phyloP scores from a whole-genome alignment of 35 echinoderm and acorn worm genomes.

The Amphiura filiformis region DNA sequence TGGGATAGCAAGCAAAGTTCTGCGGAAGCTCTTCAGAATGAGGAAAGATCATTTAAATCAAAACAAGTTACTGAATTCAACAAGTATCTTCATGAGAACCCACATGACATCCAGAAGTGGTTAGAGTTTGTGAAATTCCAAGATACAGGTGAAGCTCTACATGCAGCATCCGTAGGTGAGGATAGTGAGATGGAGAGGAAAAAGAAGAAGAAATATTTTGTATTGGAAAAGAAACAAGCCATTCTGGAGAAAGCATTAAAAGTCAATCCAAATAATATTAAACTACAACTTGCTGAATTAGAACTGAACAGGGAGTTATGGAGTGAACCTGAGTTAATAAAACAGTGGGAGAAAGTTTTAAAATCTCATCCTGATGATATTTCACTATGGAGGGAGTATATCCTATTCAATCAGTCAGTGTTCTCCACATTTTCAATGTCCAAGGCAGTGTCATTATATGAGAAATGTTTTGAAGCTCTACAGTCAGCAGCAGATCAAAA shows the following conservation, averaged over 20 bases:
- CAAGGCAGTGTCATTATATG: constrained; percentile 58
- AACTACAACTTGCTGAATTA: constrained; percentile 73
- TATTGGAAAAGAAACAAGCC: constrained; percentile 75
- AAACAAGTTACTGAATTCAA: constrained; percentile 53
- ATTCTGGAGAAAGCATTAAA: constrained; percentile 86
- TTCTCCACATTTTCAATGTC: constrained; percentile 76
- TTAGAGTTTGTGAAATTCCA: constrained; percentile 87
- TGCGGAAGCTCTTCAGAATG: background rate
- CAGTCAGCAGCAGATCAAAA: constrained; percentile 13
- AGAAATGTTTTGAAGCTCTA: constrained; percentile 46
- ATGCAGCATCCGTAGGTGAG: background rate
- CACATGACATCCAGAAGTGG: constrained; percentile 71
- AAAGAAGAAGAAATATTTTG: constrained; percentile 32
- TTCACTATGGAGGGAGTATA: constrained; percentile 67
- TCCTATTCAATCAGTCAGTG: constrained; percentile 64
- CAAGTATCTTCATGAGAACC: constrained; percentile 64
- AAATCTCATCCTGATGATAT: constrained; percentile 58
- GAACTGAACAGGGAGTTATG: constrained; percentile 75
- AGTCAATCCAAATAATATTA: constrained; percentile 55
- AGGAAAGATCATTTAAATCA: background rate
- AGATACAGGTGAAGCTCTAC: constrained; percentile 41
- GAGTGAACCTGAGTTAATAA: constrained; percentile 36
- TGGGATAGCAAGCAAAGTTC: background rate
- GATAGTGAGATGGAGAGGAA: constrained; percentile 15
- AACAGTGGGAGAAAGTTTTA: constrained; percentile 77